Evolutionary conservation across 2,113 vertebrate species (phyloP), one percentile per base, ranked within the genome.

Genomic region (Butorides virescens): DNA sequence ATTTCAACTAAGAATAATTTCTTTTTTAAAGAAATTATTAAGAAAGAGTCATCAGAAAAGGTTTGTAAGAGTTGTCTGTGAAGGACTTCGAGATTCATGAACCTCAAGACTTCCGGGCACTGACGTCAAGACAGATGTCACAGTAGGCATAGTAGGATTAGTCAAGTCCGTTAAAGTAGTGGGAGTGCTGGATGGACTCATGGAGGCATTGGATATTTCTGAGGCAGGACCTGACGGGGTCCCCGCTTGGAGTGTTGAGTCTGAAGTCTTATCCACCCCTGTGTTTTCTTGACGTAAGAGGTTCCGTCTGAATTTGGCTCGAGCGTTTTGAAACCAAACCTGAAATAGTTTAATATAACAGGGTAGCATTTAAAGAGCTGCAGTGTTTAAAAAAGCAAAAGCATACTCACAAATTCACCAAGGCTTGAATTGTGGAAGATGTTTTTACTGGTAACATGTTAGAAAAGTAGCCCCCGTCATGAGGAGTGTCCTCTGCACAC

Each of bases 251-350:
- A 99, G 98, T 70, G 98, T 98, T 9, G 99, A 98, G 53, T 99
- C 99, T 2, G 99, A 99, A 1, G 98, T 97, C 98, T 99, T 99
- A 98, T 99, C 99, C 97, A 98, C 99, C 10, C 99, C 99, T 7
- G 98, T 99, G 98, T 98, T 99, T 98, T 99, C 99, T 98, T 99
- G 99, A 44, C 99, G 98, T 96, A 99, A 98, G 91, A 99, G 98
- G 98, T 99, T 99, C 98, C 99, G 98, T 97, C 99, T 98, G 98
- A 99, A 99, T 98, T 99, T 99, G 97, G 99, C 99, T 93, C 99
- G 98, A 84, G 99, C 99, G 8, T 99, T 99, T 97, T 99, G 99
- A 97, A 99, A 99, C 99, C 99, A 99, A 90, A 99, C 99, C 99
- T 99, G 46, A 80, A 97, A 94, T 71, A 92, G 91, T 95, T 94